Conservation (phyloP, 2,113 vertebrate species). For the Mastomys coucha region DNA sequence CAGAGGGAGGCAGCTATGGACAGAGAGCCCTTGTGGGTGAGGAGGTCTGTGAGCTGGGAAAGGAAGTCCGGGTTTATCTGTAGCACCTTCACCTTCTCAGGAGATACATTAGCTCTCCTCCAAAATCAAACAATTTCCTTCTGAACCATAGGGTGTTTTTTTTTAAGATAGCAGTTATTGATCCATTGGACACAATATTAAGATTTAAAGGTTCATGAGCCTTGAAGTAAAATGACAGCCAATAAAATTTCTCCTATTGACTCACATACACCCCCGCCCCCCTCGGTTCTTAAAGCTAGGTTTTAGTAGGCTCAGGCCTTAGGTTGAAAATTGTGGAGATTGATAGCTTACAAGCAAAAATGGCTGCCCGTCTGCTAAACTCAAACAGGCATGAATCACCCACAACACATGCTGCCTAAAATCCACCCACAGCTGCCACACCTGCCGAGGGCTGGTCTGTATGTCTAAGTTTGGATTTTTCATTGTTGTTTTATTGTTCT, state of each 20-base stretch:
- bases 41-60: not conserved
- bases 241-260: slow-evolving; percentile 38
- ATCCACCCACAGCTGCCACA: not conserved
- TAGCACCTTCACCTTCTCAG: not conserved
- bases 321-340: slow-evolving; percentile 60
- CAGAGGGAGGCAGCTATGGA: not conserved
- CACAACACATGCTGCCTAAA: not conserved
- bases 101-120: not conserved
- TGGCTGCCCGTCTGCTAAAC: not conserved
- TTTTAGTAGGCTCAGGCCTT: slow-evolving; percentile 35
- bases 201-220: slow-evolving; percentile 43
- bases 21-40: not conserved
- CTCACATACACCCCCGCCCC: slow-evolving; percentile 29
- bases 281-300: slow-evolving; percentile 19
- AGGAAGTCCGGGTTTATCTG: not conserved
- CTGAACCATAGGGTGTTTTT: not conserved
- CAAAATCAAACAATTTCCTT: slow-evolving; percentile 18
- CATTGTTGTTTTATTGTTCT: not conserved
- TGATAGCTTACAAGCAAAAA: slow-evolving; percentile 37
- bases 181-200: slow-evolving; percentile 1
- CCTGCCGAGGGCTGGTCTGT: not conserved
- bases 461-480: not conserved
- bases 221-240: slow-evolving; percentile 59
- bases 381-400: not conserved
- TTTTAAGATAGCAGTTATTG: slow-evolving; percentile 26